Conservation (phyloP, 2,113 vertebrate genomes). For the Hepsetus odoe region DNA sequence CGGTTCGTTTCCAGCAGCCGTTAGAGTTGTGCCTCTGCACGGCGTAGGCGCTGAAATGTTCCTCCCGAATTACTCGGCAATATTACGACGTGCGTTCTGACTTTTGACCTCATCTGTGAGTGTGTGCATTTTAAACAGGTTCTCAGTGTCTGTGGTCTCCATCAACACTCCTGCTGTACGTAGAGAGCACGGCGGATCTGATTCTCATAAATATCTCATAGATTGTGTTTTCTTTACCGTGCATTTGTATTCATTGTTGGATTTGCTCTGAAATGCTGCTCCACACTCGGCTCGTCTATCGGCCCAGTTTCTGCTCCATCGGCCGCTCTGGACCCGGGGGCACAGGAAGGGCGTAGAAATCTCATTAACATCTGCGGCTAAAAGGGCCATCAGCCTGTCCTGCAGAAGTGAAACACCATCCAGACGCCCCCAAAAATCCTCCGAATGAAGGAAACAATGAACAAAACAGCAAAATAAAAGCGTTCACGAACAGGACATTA, state of each 20-base stretch:
- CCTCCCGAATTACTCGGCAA: neutral
- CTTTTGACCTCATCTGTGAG: neutral
- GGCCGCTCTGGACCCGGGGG: constrained; percentile 1
- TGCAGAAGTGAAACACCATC: constrained; percentile 13
- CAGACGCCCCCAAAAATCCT: neutral
- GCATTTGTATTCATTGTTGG: constrained; percentile 40
- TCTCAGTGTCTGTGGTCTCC: constrained; percentile 1
- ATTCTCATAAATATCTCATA: constrained; percentile 29
- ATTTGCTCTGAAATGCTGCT: constrained; percentile 28
- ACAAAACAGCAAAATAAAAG: neutral
- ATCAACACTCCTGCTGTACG: neutral
- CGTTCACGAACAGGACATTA: too few relatives aligned
- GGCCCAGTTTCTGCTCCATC: constrained; percentile 2
- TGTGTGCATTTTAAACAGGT: constrained; percentile 11
- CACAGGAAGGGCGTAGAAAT: constrained; percentile 35
- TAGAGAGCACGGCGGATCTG: neutral
- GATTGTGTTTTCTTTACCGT: constrained; percentile 16
- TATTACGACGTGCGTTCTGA: neutral
- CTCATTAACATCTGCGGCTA: constrained; percentile 23
- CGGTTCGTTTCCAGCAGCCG: neutral
- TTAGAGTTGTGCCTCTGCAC: neutral
- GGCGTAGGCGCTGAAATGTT: neutral
- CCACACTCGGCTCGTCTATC: constrained; percentile 27
- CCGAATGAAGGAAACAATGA: neutral
- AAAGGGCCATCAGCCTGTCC: constrained; percentile 19